Evolutionary conservation across 1,140 invertebrate genomes (phyloP), one percentile per base, ranked within the genome.

Genomic region (Sitodiplosis mosellana): DNA sequence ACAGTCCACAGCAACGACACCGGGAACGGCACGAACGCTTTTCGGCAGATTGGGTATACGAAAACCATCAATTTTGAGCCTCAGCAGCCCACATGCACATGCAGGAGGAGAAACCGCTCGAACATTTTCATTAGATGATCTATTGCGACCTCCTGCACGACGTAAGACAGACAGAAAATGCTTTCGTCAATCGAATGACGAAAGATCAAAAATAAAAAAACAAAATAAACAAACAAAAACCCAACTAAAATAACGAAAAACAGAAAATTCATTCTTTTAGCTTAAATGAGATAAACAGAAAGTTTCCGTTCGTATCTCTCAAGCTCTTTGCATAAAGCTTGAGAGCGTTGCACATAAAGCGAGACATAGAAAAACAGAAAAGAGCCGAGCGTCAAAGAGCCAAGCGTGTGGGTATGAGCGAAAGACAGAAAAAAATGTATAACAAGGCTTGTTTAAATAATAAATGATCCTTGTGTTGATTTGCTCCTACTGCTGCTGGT

Each of bases 71-170:
- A 73, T 82, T 64, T 70, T 81, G 60, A 80, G 78, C 68, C 72
- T 81, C 57, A 73, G 75, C 68, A 74, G 71, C 58, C 71, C 71
- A 61, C 71, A 69, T 65, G 56, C 12, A 38, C 36, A n/a, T n/a
- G 36, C 22, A 58, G 61, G 57, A 51, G 64, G 63, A 61, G 63
- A 69, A 49, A 69, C 74, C 63, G 72, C 74, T 54, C 69, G 80
- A 69, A 81, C 81, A 54, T 83, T 83, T 73, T 81, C 78, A 71
- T 76, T 84, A 68, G 81, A 83, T 69, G 81, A 83, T 74, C 74
- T 84, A 62, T 74, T 83, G 70, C 77, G 78, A 69, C 77, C 74
- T 61, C 73, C 74, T 63, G 72, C 73, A 59, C 72, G 74, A 78
- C 76, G 77, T 79, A 79, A 79, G 77, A 70, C 66, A 52, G 51